These are phyloP conservation scores for Dynastes tityus DNA, from an alignment of 2,888 invertebrate species.

Conservation along the genomic window DNA sequence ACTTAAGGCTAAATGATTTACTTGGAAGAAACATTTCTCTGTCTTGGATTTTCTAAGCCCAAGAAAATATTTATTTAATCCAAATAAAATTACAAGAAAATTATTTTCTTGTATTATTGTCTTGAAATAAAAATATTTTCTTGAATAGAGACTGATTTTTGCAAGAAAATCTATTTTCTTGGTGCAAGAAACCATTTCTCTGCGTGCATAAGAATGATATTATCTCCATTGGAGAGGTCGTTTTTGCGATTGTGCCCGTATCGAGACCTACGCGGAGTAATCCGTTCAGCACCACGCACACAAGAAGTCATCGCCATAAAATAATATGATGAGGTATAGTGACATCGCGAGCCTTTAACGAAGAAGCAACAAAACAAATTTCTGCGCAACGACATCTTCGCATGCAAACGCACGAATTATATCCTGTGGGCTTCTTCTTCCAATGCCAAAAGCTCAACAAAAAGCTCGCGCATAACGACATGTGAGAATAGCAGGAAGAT, in stretches of 20 bases:
- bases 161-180: no score
- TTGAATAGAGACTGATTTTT: no score
- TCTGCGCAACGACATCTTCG: conserved; percentile 14
- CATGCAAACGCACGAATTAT: conserved; percentile 44
- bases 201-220: not conserved
- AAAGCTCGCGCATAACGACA: conserved; percentile 29
- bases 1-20: no score
- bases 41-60: no score
- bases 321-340: conserved; percentile 39
- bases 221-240: not conserved
- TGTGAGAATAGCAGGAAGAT: conserved; percentile 43
- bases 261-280: not conserved
- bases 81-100: no score
- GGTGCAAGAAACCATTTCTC: no score
- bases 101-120: no score
- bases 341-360: conserved; percentile 19
- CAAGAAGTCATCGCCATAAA: conserved; percentile 33
- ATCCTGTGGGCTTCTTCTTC: conserved; percentile 7
- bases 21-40: no score
- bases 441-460: conserved; percentile 19
- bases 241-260: conserved; percentile 4
- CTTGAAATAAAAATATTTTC: no score
- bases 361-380: conserved; percentile 38
- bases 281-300: not conserved
- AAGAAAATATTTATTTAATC: no score